Evolutionary conservation across 2,888 invertebrate genomes (phyloP), one percentile per base, ranked within the genome.

Genomic region (Acrocyrtus sp.): DNA sequence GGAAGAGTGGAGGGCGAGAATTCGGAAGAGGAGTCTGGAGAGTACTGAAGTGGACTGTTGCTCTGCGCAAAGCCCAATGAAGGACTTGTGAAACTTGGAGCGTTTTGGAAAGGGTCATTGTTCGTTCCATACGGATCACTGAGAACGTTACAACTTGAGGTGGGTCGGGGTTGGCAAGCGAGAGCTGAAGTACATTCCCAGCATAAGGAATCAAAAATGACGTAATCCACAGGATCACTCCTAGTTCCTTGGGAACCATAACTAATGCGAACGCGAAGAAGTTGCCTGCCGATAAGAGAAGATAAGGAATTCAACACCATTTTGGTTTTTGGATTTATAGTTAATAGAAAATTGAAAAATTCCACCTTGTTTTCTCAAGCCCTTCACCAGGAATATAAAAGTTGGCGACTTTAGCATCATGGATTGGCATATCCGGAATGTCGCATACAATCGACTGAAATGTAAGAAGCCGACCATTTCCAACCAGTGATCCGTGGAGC

Each of bases 351-450:
- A 17, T 24, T 43, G 45, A 54, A 24, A 39, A 19, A 34, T 69
- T n/a, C n/a, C n/a, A 80, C 80, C 78, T 74, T 19, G 81, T 81
- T 63, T 81, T 81, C 29, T 81, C 81, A 15, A 81, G 58, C 3
- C 81, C 81, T 69, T 81, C 81, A 3, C 81, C 81, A 45, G 81
- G 81, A 45, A 81, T 81, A 41, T 81, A 81, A 61, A 81, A 81
- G 10, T 78, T 76, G 0, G 81, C 75, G 8, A 81, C 79, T 75
- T 81, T 81, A 17, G 81, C 78, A 57, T 81, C 81, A 63, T 81
- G 81, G 54, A 81, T 75, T 0, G 78, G 74, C 53, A 81, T 65
- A 22, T 81, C 81, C 3, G 80, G 81, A 41, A 81, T 77, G 61
- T 80, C 80, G 43, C 81, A 81, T 1, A 81, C 61, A 26, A 81